Percentiles rank a stretch among this genome's conserved stretches.
Conservation (phyloP, 2,113 vertebrate genomes). For the Campylomormyrus numenius region DNA sequence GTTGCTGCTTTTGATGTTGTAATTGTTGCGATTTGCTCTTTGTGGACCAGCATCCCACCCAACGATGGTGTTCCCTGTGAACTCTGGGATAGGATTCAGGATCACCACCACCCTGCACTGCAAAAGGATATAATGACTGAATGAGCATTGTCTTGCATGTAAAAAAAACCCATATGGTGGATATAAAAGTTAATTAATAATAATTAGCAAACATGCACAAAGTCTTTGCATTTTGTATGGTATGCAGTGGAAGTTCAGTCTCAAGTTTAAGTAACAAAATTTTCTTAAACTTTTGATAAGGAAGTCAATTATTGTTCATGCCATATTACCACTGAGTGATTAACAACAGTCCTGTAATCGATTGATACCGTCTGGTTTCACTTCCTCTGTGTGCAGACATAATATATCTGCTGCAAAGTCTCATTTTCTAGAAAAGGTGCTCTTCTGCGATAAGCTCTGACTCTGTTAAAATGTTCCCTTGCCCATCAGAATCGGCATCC, state of each 20-base stretch:
- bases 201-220: background rate
- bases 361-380: background rate
- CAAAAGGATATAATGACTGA: background rate
- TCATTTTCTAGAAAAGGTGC: constrained; percentile 2
- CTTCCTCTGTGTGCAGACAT: background rate
- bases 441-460: background rate
- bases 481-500: background rate
- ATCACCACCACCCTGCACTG: background rate
- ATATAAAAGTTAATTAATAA: background rate
- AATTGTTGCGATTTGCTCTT: background rate
- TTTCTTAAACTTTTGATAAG: background rate
- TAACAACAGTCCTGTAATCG: constrained; percentile 19
- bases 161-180: background rate
- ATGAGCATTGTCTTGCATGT: background rate
- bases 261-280: background rate
- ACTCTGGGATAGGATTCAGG: background rate
- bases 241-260: background rate
- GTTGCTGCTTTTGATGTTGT: too few relatives aligned
- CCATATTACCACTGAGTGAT: constrained; percentile 20
- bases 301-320: constrained; percentile 18
- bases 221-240: background rate
- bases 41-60: background rate
- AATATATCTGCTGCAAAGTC: background rate
- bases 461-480: background rate
- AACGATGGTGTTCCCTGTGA: background rate